Base-by-base conservation (phyloP, 2,113 vertebrate genomes). In the Oplegnathus fasciatus region DNA sequence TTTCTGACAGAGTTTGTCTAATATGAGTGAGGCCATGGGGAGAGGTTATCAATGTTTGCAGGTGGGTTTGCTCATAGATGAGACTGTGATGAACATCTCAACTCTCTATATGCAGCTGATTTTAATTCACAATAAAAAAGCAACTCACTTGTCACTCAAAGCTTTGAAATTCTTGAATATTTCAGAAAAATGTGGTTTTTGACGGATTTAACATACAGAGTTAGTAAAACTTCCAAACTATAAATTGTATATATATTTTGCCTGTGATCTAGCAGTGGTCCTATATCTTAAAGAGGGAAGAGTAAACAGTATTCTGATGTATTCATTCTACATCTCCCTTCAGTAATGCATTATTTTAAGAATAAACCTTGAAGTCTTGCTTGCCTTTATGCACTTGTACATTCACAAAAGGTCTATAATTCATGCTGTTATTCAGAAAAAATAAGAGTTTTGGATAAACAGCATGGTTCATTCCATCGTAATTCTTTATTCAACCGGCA, bases 401-500 rank as follows among this genome's bases (percentile, higher is more conserved):
- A 87, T 83, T 72, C 75, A 88, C 72, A 85, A 87, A 90, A 87
- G 76, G 70, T 76, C 82, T 75, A 64, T 87, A 90, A 92, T 90
- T 91, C 84, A 87, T 78, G 69, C 67, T 89, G 83, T 79, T 93
- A 88, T 87, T 92, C 70, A 70, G 62, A 60, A 81, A 86, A 67
- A 52, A 77, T 87, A 78, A 82, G 74, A 85, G 81, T 96, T 37
- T 96, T 95, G 86, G 87, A 92, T 93, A 92, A 89, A 95, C 90
- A 86, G 64, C 77, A 87, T 6, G 90, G 93, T 94, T 96, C 91
- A 80, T 94, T 94, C 95, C 57, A 26, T 69, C 88, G 86, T 88
- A 81, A 95, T 96, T 97, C 95, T 93, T 95, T 93, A 97, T 97
- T 97, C 96, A 93, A 85, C 85, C 88, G 93, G 95, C 95, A 87